Percentiles rank a stretch among this genome's conserved stretches.
phyloP scores from a whole-genome alignment of 1,140 invertebrate genomes.

The Aradophagus sp. region DNA sequence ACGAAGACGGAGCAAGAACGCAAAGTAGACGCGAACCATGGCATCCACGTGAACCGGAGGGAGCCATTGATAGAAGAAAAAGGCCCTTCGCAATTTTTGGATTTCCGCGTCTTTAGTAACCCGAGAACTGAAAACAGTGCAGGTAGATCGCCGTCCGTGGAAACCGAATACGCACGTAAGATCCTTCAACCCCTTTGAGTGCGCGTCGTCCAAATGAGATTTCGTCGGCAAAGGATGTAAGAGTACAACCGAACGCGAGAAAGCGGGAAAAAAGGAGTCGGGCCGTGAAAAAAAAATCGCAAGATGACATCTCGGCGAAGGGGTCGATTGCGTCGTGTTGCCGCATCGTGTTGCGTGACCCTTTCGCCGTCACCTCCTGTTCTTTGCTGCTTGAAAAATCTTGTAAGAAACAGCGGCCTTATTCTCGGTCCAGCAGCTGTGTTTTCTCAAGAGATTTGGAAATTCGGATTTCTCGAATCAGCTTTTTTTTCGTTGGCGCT shows the following conservation, averaged over 20 bases:
- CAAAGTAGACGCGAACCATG: constrained; percentile 49
- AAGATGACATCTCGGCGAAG: constrained; percentile 68
- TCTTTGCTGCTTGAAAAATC: constrained; percentile 39
- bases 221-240: constrained; percentile 42
- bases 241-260: constrained; percentile 31
- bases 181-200: constrained; percentile 67
- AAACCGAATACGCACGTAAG: constrained; percentile 54
- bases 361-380: constrained; percentile 38
- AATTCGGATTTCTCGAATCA: constrained; percentile 59
- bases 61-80: constrained; percentile 46
- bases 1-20: constrained; percentile 58
- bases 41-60: constrained; percentile 54
- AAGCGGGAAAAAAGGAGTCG: constrained; percentile 33
- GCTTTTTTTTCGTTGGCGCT: constrained; percentile 17
- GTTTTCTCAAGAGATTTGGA: constrained; percentile 71
- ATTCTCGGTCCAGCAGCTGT: constrained; percentile 65
- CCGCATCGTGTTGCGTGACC: constrained; percentile 4
- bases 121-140: constrained; percentile 71
- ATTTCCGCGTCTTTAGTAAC: constrained; percentile 75
- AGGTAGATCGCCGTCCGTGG: constrained; percentile 64
- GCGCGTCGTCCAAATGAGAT: constrained; percentile 46
- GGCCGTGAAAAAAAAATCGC: constrained; percentile 62
- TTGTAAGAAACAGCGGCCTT: constrained; percentile 46
- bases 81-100: constrained; percentile 71
- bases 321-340: constrained; percentile 48